Percentiles rank a stretch among this genome's conserved stretches.
These are phyloP conservation scores for Oligia latruncula DNA, from an alignment of 2,888 invertebrate species.

Conservation along the genomic window DNA sequence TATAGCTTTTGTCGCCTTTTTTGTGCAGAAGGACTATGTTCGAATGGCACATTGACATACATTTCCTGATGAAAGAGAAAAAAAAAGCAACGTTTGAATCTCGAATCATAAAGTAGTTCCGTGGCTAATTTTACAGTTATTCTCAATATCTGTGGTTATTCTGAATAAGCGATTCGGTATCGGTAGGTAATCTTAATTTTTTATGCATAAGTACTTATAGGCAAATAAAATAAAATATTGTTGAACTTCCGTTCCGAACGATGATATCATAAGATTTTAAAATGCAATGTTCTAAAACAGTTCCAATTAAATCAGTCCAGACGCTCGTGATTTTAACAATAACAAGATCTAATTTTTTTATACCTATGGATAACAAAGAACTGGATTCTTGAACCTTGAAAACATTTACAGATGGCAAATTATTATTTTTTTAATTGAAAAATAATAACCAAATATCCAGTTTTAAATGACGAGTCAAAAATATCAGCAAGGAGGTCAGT, in stretches of 20 bases:
- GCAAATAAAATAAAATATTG: not conserved
- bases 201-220: too few species aligned
- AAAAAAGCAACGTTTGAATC: not conserved
- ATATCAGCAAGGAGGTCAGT: constrained; percentile 21
- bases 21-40: too few species aligned
- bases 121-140: not conserved
- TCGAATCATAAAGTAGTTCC: not conserved
- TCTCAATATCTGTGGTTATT: not conserved
- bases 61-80: too few species aligned
- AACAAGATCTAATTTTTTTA: not conserved
- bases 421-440: too few species aligned
- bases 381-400: not conserved
- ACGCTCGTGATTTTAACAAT: not conserved
- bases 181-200: not conserved
- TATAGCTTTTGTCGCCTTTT: too few species aligned
- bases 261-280: constrained; percentile 1
- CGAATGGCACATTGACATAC: too few species aligned
- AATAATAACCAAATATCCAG: not conserved
- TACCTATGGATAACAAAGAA: not conserved
- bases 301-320: not conserved
- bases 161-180: not conserved
- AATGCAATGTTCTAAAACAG: not conserved
- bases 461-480: constrained; percentile 14
- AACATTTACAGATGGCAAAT: not conserved
- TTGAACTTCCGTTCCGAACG: not conserved